Evolutionary conservation across 2,797 vertebrate species (phyloP), one percentile per base, ranked within the genome.

Genomic region (Sternotherus odoratus): DNA sequence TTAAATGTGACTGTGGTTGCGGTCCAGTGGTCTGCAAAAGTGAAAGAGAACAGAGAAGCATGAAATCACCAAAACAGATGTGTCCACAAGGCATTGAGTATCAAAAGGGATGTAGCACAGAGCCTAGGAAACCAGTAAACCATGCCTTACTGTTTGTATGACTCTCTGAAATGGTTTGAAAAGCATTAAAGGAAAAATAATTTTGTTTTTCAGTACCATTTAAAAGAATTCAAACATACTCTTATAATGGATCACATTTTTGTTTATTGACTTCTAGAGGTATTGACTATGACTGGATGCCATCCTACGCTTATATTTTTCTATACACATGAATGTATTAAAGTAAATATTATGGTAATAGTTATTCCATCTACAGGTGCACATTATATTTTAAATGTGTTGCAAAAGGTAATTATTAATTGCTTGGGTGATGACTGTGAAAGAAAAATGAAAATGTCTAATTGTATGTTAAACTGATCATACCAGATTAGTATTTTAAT

Each of bases 11-110:
- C 48, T 95, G n/a, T 79, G 53, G 51, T 69, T 94, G 88, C 85
- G 94, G 86, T 87, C 88, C 88, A 36, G 46, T 93, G 91, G 69
- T 93, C 86, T 93, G 56, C 88, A 94, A 79, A 95, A 96, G 84
- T 81, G 87, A 81, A 33, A 53, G 43, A 93, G 85, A 92, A 85
- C 10, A 69, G 75, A 90, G 81, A 82, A 93, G 74, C 82, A 43
- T 83, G 82, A 96, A 92, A 93, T 89, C 15, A 1, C 79, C 17
- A 63, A 79, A 82, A 82, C 77, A 80, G 91, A 82, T 78, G 63
- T 80, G 72, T 87, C 88, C 84, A 51, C 30, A 81, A 77, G 63
- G 49, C 79, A 91, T 7, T 0, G 2, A 82, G 30, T 69, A 93
- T 60, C 54, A 79, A 63, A 50, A 90, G 6, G 13, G 1, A 75